Percentiles rank a stretch among this genome's conserved stretches.
Conservation (phyloP, 2,113 vertebrate genomes). For the Pseudopipra pipra region DNA sequence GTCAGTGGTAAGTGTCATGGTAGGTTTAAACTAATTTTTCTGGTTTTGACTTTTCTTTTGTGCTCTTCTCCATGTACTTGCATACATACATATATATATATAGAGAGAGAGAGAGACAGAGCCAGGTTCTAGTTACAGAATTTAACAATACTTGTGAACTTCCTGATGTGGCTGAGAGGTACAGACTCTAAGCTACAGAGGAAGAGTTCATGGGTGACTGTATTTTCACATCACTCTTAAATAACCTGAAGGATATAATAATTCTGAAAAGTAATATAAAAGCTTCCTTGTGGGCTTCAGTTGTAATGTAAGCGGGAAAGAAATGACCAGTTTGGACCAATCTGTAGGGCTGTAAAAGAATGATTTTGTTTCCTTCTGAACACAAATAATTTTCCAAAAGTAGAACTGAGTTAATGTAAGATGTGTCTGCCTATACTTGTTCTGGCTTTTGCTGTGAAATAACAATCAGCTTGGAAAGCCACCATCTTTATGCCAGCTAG, state of each 20-base stretch:
- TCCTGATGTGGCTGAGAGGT: not conserved
- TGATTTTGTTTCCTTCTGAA: not conserved
- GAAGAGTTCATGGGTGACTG: not conserved
- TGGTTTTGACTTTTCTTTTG: not conserved
- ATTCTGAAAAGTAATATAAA: not conserved
- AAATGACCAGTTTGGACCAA: not conserved
- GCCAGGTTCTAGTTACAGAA: not conserved
- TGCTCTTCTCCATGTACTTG: not conserved
- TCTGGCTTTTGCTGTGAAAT: not conserved
- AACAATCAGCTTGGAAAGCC: not conserved
- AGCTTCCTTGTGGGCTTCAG: not conserved
- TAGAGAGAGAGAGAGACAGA: not conserved
- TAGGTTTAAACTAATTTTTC: not conserved
- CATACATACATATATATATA: not conserved
- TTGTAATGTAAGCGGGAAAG: not conserved
- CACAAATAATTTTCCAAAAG: not conserved
- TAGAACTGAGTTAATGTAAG: not conserved
- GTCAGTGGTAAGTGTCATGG: not conserved
- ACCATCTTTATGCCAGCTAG: not conserved
- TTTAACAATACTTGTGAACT: not conserved
- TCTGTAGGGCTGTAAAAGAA: not conserved
- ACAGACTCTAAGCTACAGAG: not conserved
- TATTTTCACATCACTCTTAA: not conserved
- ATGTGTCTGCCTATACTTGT: not conserved
- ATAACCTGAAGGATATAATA: not conserved